Evolutionary conservation across 2,113 vertebrate species (phyloP), one percentile per base, ranked within the genome.

Genomic region (Canis aureus): DNA sequence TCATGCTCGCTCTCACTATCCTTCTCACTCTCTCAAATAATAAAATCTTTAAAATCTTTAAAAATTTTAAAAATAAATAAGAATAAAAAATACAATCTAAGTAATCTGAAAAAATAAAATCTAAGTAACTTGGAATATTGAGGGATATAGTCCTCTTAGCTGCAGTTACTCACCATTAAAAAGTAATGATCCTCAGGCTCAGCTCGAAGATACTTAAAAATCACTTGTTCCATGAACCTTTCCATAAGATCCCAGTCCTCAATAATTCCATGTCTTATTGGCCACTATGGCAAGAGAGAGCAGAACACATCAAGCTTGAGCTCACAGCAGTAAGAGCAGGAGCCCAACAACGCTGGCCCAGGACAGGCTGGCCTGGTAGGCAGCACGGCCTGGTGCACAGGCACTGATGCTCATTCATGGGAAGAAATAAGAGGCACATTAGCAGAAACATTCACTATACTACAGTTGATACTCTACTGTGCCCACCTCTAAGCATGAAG

Each of bases 201-300:
- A 19, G 99, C 99, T 94, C 99, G 98, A 29, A 99, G 99, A 91
- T 99, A 99, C 57, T 99, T 99, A 98, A 99, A 99, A 97, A 99
- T 99, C 59, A 99, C 98, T 79, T 99, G 99, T 67, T 99, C 99
- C 99, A 99, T 99, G 94, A 99, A 99, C 97, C 99, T 99, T 95
- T 99, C 99, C 99, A 99, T 99, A 79, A 99, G 98, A 88, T 99
- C 99, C 99, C 99, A 99, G 97, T 99, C 99, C 93, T 99, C 99
- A 82, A 99, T 98, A 89, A 99, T 98, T 1, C 99, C 99, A 89
- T 99, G 99, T 97, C 99, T 96, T 87, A 99, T 98, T 60, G 99
- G 99, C 99, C 99, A 99, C 99, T 99, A 95, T 79, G 97, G 66
- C 25, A 95, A 98, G 74, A 97, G 32, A 67, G 85, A 94, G 0